phyloP scores from a whole-genome alignment of 2,888 invertebrate species.

The Phragmatobia fuliginosa region DNA sequence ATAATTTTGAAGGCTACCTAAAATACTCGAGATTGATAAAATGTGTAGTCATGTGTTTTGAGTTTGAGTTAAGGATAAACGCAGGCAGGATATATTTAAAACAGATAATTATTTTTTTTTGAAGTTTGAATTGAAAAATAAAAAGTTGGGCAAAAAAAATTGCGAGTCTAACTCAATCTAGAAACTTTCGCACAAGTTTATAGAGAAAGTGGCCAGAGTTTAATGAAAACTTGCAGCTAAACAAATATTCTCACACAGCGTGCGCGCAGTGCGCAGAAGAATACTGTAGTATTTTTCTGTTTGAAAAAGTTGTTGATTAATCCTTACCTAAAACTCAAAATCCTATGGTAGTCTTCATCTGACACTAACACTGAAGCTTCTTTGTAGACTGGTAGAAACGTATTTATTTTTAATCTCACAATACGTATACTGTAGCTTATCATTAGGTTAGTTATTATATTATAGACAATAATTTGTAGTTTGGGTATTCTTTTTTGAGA shows the following conservation, averaged over 20 bases:
- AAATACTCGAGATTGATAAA: background rate
- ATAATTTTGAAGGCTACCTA: background rate
- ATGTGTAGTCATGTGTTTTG: background rate
- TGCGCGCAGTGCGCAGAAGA: too few relatives aligned
- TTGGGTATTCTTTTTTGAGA: background rate
- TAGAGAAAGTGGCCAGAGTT: background rate
- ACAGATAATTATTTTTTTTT: background rate
- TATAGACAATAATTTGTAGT: slow-evolving; percentile 3
- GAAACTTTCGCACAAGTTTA: background rate
- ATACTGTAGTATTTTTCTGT: too few relatives aligned
- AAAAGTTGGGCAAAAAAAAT: background rate
- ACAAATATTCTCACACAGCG: background rate
- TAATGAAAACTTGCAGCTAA: background rate
- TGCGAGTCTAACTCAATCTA: background rate
- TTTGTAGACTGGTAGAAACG: background rate
- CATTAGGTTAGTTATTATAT: slow-evolving; percentile 1
- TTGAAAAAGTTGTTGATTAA: background rate
- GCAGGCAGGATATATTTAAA: background rate
- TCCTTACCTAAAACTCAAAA: background rate
- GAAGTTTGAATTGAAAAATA: background rate
- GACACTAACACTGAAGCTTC: background rate
- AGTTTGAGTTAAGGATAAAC: background rate
- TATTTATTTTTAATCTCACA: background rate
- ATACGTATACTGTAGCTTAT: background rate
- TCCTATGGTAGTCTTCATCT: background rate